Conservation (phyloP, 2,113 vertebrate species). For the Tapirus terrestris region DNA sequence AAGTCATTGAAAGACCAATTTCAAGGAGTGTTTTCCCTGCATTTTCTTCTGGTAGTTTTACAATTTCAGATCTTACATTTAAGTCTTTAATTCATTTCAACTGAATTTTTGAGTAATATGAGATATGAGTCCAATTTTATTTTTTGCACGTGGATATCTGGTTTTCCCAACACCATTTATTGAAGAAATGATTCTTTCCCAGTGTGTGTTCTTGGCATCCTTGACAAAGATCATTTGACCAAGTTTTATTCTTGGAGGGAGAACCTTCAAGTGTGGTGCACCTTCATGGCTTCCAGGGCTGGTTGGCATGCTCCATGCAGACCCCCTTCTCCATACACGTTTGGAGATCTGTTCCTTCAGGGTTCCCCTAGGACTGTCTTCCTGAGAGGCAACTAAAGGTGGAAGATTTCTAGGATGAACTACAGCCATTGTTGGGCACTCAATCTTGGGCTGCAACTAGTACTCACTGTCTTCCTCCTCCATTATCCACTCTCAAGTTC, state of each 20-base stretch:
- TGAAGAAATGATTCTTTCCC: too few species aligned
- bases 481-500: background rate
- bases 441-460: too few species aligned
- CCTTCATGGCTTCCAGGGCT: background rate
- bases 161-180: too few species aligned
- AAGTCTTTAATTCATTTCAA: background rate
- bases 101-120: background rate
- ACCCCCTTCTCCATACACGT: background rate
- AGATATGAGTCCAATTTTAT: background rate
- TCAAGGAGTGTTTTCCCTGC: background rate
- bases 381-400: background rate
- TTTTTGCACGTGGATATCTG: background rate
- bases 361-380: background rate
- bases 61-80: too few species aligned
- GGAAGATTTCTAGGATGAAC: background rate
- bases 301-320: too few species aligned
- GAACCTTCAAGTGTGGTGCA: background rate
- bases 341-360: background rate
- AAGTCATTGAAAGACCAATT: background rate
- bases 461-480: background rate
- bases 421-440: background rate
- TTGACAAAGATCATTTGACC: background rate
- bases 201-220: background rate
- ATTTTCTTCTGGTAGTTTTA: background rate
- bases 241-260: background rate